phyloP scores from a whole-genome alignment of 2,888 invertebrate genomes.

The Platycheirus rosarum region DNA sequence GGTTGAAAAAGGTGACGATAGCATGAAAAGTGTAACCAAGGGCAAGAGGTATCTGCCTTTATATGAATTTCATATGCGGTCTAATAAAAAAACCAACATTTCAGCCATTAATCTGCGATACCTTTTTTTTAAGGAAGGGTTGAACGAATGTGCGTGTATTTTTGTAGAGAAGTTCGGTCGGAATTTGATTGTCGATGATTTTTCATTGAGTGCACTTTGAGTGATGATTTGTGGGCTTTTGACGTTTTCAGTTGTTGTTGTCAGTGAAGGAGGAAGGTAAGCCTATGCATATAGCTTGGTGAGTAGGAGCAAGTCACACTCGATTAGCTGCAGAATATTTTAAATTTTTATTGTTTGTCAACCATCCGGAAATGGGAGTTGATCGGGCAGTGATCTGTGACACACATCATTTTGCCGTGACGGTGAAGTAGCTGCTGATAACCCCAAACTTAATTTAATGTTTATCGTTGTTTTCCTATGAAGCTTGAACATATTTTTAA shows the following conservation, averaged over 20 bases:
- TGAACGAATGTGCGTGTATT: slow-evolving; percentile 24
- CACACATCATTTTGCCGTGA: slow-evolving; percentile 54
- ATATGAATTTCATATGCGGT: slow-evolving; percentile 49
- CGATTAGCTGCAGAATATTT: slow-evolving; percentile 60
- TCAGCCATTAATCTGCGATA: slow-evolving; percentile 59
- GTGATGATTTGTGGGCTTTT: slow-evolving; percentile 71
- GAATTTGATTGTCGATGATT: slow-evolving; percentile 70
- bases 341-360: slow-evolving; percentile 68
- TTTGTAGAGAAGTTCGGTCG: slow-evolving; percentile 27
- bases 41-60: slow-evolving; percentile 2
- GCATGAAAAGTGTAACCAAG: slow-evolving; percentile 48
- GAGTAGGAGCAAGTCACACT: slow-evolving; percentile 63
- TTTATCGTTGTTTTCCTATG: too few species aligned
- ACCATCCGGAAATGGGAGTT: slow-evolving; percentile 73
- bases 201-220: slow-evolving; percentile 72
- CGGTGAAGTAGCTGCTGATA: slow-evolving; percentile 35
- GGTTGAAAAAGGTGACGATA: slow-evolving; percentile 72
- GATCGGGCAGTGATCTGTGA: slow-evolving; percentile 71
- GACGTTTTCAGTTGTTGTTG: slow-evolving; percentile 18
- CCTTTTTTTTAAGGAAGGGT: slow-evolving; percentile 45
- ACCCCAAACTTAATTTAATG: too few species aligned
- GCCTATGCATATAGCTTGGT: neutral
- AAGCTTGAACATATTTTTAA: too few species aligned
- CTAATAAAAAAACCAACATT: slow-evolving; percentile 68
- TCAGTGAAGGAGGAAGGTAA: neutral